Evolutionary conservation across 2,888 invertebrate species (phyloP).

Genomic region (Rapana venosa): DNA sequence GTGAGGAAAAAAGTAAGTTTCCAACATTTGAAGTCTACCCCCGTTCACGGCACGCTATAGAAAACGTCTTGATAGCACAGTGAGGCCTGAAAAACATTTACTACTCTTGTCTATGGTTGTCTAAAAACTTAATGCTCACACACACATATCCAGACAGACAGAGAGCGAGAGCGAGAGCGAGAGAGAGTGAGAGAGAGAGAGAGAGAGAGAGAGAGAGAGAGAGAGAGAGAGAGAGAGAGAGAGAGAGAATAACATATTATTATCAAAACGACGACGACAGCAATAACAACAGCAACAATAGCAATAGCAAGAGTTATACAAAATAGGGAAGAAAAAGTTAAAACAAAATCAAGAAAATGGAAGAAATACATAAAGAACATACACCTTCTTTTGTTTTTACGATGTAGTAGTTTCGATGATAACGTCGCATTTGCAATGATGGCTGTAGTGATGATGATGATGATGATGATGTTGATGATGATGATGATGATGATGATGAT

Average conservation of each 20-base stretch:
- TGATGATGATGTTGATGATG: background rate
- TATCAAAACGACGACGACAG: background rate
- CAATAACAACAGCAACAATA: background rate
- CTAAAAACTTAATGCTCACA: too few species aligned
- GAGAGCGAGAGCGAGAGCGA: background rate
- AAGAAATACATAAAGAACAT: too few species aligned
- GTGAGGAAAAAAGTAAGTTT: too few species aligned
- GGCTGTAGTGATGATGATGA: background rate
- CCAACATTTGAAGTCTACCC: too few species aligned
- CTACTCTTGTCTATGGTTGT: too few species aligned
- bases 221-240: conserved; percentile 1
- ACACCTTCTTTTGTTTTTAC: too few species aligned
- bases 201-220: conserved; percentile 1
- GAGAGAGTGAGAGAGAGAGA: background rate
- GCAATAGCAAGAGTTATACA: background rate
- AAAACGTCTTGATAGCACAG: too few species aligned
- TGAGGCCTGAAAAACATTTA: too few species aligned
- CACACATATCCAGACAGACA: too few species aligned
- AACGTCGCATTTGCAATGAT: background rate
- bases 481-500: background rate
- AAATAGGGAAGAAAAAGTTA: background rate
- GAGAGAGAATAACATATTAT: background rate
- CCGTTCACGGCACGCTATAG: too few species aligned
- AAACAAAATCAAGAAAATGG: background rate
- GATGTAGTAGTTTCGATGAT: background rate